Percentiles rank a stretch among this genome's conserved stretches.
phyloP scores from a whole-genome alignment of 2,888 invertebrate genomes.

The Acronicta psi region DNA sequence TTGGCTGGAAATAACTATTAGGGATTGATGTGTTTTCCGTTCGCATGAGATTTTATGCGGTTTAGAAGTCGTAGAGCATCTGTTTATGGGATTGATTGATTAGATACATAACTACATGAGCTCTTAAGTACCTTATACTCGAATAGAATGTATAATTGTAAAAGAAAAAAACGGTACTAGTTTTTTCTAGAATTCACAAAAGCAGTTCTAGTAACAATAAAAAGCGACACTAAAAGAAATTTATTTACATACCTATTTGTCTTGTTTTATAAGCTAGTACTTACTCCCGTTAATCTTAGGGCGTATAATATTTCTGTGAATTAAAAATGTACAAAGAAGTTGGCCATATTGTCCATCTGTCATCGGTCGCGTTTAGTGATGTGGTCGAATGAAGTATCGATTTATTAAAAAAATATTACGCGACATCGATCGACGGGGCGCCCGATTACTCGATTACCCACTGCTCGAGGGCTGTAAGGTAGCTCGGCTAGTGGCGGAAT shows the following conservation, averaged over 20 bases:
- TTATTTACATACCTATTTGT: slow-evolving; percentile 16
- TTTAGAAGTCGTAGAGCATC: slow-evolving; percentile 23
- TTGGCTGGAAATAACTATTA: slow-evolving; percentile 37
- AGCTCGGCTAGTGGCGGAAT: slow-evolving; percentile 42
- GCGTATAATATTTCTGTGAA: slow-evolving; percentile 30
- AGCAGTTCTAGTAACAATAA: slow-evolving; percentile 5
- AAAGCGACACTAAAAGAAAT: not conserved
- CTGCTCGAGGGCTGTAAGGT: slow-evolving; percentile 60
- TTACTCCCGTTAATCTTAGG: slow-evolving; percentile 33
- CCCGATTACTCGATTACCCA: slow-evolving; percentile 68
- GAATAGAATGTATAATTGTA: not conserved
- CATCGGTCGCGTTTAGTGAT: slow-evolving; percentile 61
- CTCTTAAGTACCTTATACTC: not conserved
- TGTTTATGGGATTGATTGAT: slow-evolving; percentile 28
- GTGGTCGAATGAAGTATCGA: slow-evolving; percentile 65
- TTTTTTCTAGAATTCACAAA: not conserved
- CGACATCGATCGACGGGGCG: slow-evolving; percentile 66
- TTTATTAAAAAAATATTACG: slow-evolving; percentile 69
- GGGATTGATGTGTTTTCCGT: slow-evolving; percentile 41
- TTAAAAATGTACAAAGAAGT: slow-evolving; percentile 23
- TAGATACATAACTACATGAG: slow-evolving; percentile 2
- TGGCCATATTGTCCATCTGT: slow-evolving; percentile 53
- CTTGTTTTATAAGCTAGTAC: slow-evolving; percentile 34
- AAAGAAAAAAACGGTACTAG: not conserved
- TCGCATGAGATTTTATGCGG: slow-evolving; percentile 26